phyloP scores from a whole-genome alignment of 2,888 invertebrate species.

The Pecten maximus region DNA sequence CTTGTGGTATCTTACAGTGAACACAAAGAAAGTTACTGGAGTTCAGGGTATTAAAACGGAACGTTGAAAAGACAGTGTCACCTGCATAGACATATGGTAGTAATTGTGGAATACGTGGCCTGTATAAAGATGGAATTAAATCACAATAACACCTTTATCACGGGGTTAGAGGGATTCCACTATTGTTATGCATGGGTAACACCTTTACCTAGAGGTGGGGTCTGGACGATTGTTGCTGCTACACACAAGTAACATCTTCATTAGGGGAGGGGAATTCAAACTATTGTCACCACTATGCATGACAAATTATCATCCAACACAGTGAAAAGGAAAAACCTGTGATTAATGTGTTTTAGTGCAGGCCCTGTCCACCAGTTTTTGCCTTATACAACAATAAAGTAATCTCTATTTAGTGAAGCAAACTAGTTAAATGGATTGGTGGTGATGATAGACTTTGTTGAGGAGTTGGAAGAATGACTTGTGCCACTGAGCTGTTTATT shows the following conservation, averaged over 20 bases:
- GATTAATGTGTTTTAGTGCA: not conserved
- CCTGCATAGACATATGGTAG: conserved; percentile 16
- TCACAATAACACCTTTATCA: not conserved
- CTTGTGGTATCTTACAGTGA: not conserved
- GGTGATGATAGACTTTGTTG: not conserved
- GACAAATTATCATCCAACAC: not conserved
- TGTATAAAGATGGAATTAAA: conserved; percentile 23
- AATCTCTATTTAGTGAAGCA: not conserved
- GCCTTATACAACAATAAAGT: not conserved
- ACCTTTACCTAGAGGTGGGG: not conserved
- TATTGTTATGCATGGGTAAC: not conserved
- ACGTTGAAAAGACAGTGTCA: not conserved
- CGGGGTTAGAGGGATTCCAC: not conserved
- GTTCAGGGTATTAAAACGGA: not conserved
- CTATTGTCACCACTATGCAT: not conserved
- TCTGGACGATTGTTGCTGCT: not conserved
- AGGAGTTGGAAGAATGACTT: not conserved
- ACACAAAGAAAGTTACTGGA: conserved; percentile 1
- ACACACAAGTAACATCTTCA: not conserved
- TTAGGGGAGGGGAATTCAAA: not conserved
- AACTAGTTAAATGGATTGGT: not conserved
- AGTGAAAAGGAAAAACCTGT: not conserved
- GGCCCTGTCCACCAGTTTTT: not conserved
- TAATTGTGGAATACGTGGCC: not conserved
- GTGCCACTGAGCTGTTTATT: not conserved